Evolutionary conservation across 23 tunicate genomes (phyloP).

Genomic region (Ciona savignyi): DNA sequence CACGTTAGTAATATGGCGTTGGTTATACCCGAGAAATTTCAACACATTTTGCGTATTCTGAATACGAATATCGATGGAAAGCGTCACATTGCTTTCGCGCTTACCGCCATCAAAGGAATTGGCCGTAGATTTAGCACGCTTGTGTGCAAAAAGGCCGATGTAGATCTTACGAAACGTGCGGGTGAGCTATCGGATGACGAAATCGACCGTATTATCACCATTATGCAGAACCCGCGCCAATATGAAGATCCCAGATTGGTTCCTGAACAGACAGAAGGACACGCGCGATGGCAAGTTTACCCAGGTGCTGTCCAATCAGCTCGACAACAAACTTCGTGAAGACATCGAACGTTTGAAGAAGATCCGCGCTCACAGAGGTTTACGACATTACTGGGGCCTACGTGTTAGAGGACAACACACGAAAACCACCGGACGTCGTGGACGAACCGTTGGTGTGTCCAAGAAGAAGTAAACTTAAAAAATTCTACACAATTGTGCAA

Average conservation of each 20-base stretch:
- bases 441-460: conserved; percentile 99
- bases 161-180: conserved; percentile 70
- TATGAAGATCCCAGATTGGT: conserved; percentile 82
- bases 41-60: conserved; percentile 93
- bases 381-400: conserved; percentile 80
- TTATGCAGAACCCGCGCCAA: conserved; percentile 78
- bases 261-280: conserved; percentile 70
- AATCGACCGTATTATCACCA: conserved; percentile 57
- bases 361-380: conserved; percentile 77
- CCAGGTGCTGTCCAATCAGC: conserved; percentile 65
- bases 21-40: conserved; percentile 93
- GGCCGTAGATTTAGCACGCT: conserved; percentile 55
- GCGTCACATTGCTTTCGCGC: conserved; percentile 63
- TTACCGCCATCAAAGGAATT: conserved; percentile 75
- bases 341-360: conserved; percentile 71
- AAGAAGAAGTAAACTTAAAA: conserved; percentile 91
- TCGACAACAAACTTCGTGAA: conserved; percentile 81
- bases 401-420: conserved; percentile 88
- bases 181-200: conserved; percentile 77
- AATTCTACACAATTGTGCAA: background rate
- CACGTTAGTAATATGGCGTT: conserved; percentile 45
- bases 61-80: conserved; percentile 83
- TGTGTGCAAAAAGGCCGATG: conserved; percentile 75
- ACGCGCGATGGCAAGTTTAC: conserved; percentile 46
- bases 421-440: conserved; percentile 98